A percentile compares a stretch with the other conserved stretches of the same genome.
These are phyloP conservation scores for Sinocyclocheilus anshuiensis DNA, from an alignment of 2,113 vertebrate genomes.

Conservation along the genomic window DNA sequence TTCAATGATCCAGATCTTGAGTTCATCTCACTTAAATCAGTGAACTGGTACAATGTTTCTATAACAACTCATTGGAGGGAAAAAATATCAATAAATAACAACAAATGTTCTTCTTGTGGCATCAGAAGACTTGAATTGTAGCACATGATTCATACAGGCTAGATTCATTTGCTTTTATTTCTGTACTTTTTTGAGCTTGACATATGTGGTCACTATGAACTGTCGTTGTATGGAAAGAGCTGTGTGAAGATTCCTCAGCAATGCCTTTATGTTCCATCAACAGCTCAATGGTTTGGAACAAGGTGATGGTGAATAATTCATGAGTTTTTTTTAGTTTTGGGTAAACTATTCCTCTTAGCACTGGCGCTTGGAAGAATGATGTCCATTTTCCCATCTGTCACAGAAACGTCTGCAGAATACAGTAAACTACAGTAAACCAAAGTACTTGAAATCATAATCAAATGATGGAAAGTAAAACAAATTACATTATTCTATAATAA, in stretches of 20 bases:
- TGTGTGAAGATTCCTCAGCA: too few relatives aligned
- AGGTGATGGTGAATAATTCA: neutral
- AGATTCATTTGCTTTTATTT: neutral
- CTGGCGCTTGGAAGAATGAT: neutral
- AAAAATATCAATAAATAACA: neutral
- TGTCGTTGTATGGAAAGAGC: too few relatives aligned
- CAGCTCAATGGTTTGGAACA: neutral
- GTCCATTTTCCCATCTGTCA: neutral
- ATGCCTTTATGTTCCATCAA: neutral
- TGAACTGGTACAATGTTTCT: too few relatives aligned
- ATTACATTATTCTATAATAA: neutral
- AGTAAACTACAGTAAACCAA: neutral
- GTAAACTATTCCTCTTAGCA: neutral
- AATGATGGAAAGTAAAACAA: neutral
- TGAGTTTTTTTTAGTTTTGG: neutral
- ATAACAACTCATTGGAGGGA: neutral
- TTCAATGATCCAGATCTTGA: neutral
- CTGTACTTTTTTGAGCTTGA: neutral
- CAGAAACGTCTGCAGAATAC: neutral
- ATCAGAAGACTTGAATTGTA: neutral
- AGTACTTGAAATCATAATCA: neutral
- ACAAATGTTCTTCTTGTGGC: neutral
- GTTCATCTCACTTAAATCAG: too few relatives aligned
- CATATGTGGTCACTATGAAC: too few relatives aligned
- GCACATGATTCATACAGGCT: neutral